Evolutionary conservation across 2,888 invertebrate genomes (phyloP), one percentile per base, ranked within the genome.

Genomic region (Eupelmus urozonus): DNA sequence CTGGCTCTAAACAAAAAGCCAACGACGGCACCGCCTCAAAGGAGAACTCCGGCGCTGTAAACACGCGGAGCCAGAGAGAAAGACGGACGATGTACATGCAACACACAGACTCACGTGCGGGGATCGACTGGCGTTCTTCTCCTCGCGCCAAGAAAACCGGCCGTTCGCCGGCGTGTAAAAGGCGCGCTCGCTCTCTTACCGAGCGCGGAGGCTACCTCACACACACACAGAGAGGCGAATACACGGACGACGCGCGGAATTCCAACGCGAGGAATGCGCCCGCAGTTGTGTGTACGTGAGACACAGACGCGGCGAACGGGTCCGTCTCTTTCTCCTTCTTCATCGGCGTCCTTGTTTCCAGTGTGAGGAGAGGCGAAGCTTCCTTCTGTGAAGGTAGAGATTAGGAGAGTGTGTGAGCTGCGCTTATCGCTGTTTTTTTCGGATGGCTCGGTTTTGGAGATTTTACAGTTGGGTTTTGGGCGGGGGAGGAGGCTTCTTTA

Each of bases 191-290:
- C 45, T 62, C 27, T 1, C n/a, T n/a, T 20, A 9, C 13, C n/a
- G n/a, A n/a, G 59, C 27, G 5, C 34, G 34, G 9, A 5, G 9
- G 34, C 5, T 5, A 18, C 71, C n/a, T 7, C 20, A 16, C 42
- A 20, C 51, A 34, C 29, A 20, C n/a, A 66, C 2, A 65, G 49
- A 49, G 42, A n/a, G n/a, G n/a, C n/a, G n/a, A n/a, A n/a, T 49
- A 53, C 27, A 34, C 66, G 25, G 42, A 29, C 49, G 66, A 71
- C 65, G 71, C 60, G 71, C 60, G 79, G 76, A 73, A 79, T 79
- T 76, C 79, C 79, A 79, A 20, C 59, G 23, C 45, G 65, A 73
- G 76, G 79, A 79, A 79, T 79, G 76, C 70, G 79, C 69, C 55
- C 72, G 73, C 25, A 0, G n/a, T 18, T 23, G 45, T 29, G 57